A percentile compares a stretch with the other conserved stretches of the same genome.
These are phyloP conservation scores for Frankliniella intonsa DNA, from an alignment of 2,888 invertebrate genomes.

Conservation along the genomic window DNA sequence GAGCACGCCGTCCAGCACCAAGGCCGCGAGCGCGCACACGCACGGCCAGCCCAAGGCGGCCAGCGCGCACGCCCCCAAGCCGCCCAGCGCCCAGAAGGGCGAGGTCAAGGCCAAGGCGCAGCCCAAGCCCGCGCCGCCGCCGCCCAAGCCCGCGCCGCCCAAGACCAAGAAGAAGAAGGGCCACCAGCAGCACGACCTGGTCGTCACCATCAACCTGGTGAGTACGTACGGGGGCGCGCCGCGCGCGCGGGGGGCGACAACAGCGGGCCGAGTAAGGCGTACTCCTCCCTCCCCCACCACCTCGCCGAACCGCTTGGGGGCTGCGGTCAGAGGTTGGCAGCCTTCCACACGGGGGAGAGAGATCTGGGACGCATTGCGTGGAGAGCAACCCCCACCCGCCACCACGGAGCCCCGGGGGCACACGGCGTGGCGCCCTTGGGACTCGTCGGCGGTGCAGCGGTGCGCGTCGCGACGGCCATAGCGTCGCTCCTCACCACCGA, in stretches of 20 bases:
- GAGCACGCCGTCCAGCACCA: neutral
- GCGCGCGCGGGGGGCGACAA: neutral
- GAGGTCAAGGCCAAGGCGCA: constrained; percentile 56
- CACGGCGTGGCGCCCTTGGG: no score
- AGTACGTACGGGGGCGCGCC: constrained; percentile 45
- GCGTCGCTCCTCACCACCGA: no score
- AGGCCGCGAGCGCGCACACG: neutral
- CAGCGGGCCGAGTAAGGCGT: neutral
- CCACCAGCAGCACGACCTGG: constrained; percentile 74
- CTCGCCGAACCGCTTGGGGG: neutral
- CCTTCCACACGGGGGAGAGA: neutral
- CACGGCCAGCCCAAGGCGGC: constrained; percentile 14
- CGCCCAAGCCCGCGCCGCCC: constrained; percentile 49
- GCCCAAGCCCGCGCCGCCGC: constrained; percentile 46
- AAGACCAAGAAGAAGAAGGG: constrained; percentile 73
- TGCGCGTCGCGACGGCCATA: no score
- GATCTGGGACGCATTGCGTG: no score
- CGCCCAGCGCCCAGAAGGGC: constrained; percentile 68
- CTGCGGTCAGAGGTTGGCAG: neutral
- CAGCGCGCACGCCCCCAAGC: constrained; percentile 42
- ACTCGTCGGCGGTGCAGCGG: no score
- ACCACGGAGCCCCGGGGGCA: no score
- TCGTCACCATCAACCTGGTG: constrained; percentile 77
- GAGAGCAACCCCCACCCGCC: no score
- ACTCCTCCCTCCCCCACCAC: no score